phyloP scores from a whole-genome alignment of 2,888 invertebrate genomes.

The Agrilus cyanescens region DNA sequence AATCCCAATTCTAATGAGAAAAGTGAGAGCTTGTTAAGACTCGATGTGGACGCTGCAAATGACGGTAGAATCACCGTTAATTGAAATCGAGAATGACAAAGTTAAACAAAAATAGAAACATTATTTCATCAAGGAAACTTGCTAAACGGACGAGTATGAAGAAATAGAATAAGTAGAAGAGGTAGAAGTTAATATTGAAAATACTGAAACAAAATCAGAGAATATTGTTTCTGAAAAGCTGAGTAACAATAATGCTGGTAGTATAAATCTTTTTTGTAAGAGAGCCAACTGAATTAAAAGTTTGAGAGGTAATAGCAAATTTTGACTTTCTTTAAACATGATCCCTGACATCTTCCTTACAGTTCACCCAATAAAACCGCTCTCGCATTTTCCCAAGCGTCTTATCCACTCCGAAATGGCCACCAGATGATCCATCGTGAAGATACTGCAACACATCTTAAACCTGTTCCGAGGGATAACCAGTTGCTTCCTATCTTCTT shows the following conservation, averaged over 20 bases:
- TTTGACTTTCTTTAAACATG: background rate
- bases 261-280: slow-evolving; percentile 14
- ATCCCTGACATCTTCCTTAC: too few relatives aligned
- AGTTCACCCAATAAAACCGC: too few relatives aligned
- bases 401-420: too few relatives aligned
- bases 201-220: slow-evolving; percentile 8
- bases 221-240: slow-evolving; percentile 17
- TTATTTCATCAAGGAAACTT: slow-evolving; percentile 27
- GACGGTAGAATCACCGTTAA: slow-evolving; percentile 15
- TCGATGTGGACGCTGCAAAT: background rate
- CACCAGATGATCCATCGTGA: too few relatives aligned
- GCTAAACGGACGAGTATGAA: slow-evolving; percentile 25
- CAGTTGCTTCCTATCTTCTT: too few relatives aligned
- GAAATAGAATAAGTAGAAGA: slow-evolving; percentile 16
- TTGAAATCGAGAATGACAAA: slow-evolving; percentile 6
- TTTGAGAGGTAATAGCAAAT: slow-evolving; percentile 29
- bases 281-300: slow-evolving; percentile 28
- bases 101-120: slow-evolving; percentile 10
- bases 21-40: slow-evolving; percentile 12
- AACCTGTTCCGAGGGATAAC: too few relatives aligned
- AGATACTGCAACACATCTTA: too few relatives aligned
- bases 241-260: too few relatives aligned
- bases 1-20: slow-evolving; percentile 23
- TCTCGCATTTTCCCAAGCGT: too few relatives aligned
- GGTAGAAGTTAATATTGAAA: background rate